phyloP scores from a whole-genome alignment of 2,113 vertebrate genomes.

The Neolamprologus devosi region DNA sequence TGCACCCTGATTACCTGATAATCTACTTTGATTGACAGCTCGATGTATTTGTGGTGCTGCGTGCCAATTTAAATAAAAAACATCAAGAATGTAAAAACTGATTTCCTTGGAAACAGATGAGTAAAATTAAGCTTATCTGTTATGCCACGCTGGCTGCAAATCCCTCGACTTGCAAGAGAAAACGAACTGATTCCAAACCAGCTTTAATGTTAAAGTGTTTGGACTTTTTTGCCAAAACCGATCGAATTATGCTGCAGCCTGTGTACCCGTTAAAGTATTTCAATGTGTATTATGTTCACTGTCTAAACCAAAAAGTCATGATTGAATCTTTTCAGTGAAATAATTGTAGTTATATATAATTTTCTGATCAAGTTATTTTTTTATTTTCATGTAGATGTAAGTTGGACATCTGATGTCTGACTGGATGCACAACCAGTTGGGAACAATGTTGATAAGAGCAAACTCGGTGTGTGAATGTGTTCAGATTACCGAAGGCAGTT shows the following conservation, averaged over 20 bases:
- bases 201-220: background rate
- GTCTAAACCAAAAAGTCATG: background rate
- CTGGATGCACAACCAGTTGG: background rate
- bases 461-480: background rate
- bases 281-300: background rate
- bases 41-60: background rate
- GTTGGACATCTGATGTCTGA: background rate
- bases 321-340: background rate
- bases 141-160: background rate
- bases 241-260: background rate
- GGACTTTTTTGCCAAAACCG: background rate
- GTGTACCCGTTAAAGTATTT: background rate
- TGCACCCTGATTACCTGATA: background rate
- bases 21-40: background rate
- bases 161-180: background rate
- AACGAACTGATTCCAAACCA: background rate
- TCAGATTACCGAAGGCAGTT: background rate
- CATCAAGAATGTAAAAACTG: background rate
- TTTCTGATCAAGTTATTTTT: background rate
- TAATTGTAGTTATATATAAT: background rate
- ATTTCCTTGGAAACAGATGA: background rate
- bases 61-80: background rate
- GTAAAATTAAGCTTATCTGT: background rate
- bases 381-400: rapidly evolving
- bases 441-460: background rate